Evolutionary conservation across 2,888 invertebrate genomes (phyloP).

Genomic region (Cataglyphis cursor): DNA sequence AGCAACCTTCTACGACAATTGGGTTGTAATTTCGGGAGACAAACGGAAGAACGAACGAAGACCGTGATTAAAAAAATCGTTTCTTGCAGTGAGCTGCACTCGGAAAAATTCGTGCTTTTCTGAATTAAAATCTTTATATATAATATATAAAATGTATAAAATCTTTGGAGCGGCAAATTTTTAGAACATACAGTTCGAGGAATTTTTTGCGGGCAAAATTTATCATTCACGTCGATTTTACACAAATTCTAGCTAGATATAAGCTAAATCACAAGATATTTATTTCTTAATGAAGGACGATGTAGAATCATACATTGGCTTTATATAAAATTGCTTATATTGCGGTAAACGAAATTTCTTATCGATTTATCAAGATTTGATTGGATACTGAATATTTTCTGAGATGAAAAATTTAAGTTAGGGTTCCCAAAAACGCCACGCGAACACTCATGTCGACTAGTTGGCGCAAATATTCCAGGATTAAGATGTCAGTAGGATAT

Average conservation of each 20-base stretch:
- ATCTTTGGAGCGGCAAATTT: not conserved
- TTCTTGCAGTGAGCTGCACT: not conserved
- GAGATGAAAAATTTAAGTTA: not conserved
- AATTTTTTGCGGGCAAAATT: not conserved
- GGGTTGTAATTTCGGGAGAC: conserved; percentile 51
- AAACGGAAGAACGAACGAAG: conserved; percentile 21
- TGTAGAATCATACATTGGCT: not conserved
- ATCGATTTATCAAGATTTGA: not conserved
- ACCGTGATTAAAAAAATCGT: conserved; percentile 34
- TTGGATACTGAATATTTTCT: not conserved
- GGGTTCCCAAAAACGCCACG: conserved; percentile 8
- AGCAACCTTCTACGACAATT: conserved; percentile 51
- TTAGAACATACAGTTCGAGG: conserved; percentile 1
- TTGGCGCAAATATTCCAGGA: conserved; percentile 23
- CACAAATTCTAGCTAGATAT: not conserved
- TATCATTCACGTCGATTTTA: conserved; percentile 9
- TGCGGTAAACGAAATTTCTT: not conserved
- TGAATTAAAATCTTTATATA: conserved; percentile 26
- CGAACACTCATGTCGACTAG: not conserved
- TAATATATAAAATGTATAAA: not conserved
- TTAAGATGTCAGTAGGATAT: conserved; percentile 23
- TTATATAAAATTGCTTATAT: not conserved
- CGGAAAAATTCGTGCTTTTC: not conserved
- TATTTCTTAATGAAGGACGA: not conserved
- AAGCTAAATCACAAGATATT: not conserved